Conservation (phyloP, 2,113 vertebrate genomes). For the Jacana jacana region DNA sequence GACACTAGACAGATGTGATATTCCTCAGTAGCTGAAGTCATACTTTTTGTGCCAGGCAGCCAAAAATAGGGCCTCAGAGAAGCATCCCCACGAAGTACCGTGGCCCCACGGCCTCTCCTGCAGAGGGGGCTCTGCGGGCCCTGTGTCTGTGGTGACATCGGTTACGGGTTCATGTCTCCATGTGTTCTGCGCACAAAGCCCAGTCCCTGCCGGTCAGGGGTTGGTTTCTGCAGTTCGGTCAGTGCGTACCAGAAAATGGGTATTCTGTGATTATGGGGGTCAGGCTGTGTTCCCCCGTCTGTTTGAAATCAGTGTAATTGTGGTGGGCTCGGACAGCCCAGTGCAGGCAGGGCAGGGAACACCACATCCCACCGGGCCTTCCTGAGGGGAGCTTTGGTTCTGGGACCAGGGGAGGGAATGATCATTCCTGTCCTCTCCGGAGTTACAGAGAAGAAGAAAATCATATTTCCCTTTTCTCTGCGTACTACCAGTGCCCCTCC, state of each 20-base stretch:
- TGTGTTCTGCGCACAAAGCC: no score
- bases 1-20: neutral
- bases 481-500: neutral
- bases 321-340: neutral
- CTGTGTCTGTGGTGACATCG: neutral
- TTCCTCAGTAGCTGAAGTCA: neutral
- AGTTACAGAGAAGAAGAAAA: neutral
- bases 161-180: neutral
- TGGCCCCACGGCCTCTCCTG: neutral
- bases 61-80: neutral
- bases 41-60: neutral
- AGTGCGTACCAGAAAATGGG: neutral
- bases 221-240: conserved; percentile 29
- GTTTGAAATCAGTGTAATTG: conserved; percentile 7
- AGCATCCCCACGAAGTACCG: neutral
- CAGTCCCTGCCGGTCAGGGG: no score
- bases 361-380: neutral
- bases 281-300: neutral
- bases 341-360: neutral
- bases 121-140: neutral
- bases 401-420: neutral
- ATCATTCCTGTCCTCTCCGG: neutral
- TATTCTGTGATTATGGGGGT: neutral
- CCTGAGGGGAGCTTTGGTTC: neutral
- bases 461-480: neutral